Percentiles rank a stretch among this genome's conserved stretches.
Conservation (phyloP, 2,797 vertebrate species). For the Cyprinodon diabolis region DNA sequence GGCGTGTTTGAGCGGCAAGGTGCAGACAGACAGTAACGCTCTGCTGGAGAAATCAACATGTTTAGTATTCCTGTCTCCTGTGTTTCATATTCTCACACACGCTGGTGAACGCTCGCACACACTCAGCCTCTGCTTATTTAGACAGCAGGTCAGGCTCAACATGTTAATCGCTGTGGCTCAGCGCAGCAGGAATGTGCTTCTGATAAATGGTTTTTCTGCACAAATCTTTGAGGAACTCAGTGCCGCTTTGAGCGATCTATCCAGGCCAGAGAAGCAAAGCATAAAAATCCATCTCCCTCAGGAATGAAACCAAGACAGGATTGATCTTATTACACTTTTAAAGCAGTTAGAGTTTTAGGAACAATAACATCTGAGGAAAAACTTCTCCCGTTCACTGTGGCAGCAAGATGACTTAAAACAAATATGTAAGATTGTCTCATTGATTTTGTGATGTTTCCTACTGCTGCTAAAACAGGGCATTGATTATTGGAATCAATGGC, state of each 20-base stretch:
- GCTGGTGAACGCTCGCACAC: background rate
- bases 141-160: constrained; percentile 47
- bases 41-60: constrained; percentile 18
- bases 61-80: constrained; percentile 29
- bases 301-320: constrained; percentile 20
- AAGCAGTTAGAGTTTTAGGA: constrained; percentile 16
- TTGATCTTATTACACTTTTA: constrained; percentile 29
- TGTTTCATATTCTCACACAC: constrained; percentile 49
- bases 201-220: constrained; percentile 67
- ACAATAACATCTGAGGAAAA: background rate
- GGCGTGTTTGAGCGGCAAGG: constrained; percentile 65
- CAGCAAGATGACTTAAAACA: background rate
- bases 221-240: constrained; percentile 28
- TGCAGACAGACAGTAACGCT: constrained; percentile 51
- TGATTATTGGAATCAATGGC: background rate
- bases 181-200: constrained; percentile 51
- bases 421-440: background rate
- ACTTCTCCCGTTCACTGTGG: background rate
- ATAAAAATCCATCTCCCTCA: background rate
- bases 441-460: background rate
- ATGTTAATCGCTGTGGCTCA: constrained; percentile 49
- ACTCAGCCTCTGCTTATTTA: constrained; percentile 55
- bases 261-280: background rate
- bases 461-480: background rate
- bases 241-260: constrained; percentile 9